Evolutionary conservation across 2,888 invertebrate genomes (phyloP), one percentile per base, ranked within the genome.

Genomic region (Heliconius charithonia): DNA sequence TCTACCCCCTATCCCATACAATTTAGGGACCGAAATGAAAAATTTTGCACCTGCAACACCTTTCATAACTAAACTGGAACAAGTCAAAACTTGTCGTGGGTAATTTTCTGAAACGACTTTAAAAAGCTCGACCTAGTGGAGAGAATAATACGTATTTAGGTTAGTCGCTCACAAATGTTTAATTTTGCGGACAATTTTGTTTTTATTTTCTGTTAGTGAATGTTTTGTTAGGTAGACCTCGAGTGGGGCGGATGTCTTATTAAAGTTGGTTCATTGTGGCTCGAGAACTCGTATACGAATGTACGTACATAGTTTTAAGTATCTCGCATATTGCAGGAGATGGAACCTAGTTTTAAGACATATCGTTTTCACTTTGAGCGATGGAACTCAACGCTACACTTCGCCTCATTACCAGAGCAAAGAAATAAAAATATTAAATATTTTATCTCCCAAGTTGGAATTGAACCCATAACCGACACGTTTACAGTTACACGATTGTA

Each of bases 141-240:
- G 80, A 78, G 75, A 73, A 79, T 77, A 77, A 79, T 79, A 73
- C 80, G 70, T 81, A 81, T 82, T 81, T 78, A 78, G 79, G 81
- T 82, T 79, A 81, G 71, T 78, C 59, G 22, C n/a, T 72, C 66
- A 67, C 62, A 76, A 78, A 76, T 81, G 66, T 71, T 80, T 79
- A 80, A 81, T 78, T 75, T 67, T 67, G 62, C 22, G 37, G 51
- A 65, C 71, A 66, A 76, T 72, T 79, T 56, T 37, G 65, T 63
- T 72, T 77, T 37, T 65, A 45, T 65, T 62, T 73, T 67, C 59
- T 37, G 51, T 66, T 59, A 41, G 65, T 27, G 32, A 9, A 22
- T 67, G 62, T 41, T 67, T 74, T 67, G 41, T 67, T 27, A 29
- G 27, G 63, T 22, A 19, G 27, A 63, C 25, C 22, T 37, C 25